phyloP scores from a whole-genome alignment of 1,140 invertebrate genomes.

The Anthonomus grandis region DNA sequence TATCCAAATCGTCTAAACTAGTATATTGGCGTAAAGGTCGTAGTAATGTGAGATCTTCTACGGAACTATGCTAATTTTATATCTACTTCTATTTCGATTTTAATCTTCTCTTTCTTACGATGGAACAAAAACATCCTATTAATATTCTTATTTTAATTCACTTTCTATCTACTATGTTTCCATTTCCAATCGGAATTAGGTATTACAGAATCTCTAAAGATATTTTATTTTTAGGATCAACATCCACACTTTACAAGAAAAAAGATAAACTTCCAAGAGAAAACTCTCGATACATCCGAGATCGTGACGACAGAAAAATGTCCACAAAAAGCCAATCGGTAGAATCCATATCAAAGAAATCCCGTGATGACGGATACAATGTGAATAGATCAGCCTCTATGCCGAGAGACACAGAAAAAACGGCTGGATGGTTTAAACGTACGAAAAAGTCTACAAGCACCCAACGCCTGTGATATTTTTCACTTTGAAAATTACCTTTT shows the following conservation, averaged over 20 bases:
- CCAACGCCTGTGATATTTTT: constrained; percentile 38
- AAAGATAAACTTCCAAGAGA: constrained; percentile 48
- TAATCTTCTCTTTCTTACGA: no score
- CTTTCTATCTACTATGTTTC: no score
- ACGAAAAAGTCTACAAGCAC: constrained; percentile 51
- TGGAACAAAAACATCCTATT: no score
- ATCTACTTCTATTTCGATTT: no score
- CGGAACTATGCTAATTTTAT: no score
- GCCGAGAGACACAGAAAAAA: constrained; percentile 65
- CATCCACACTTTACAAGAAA: constrained; percentile 44
- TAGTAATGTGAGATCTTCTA: no score
- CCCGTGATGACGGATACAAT: constrained; percentile 46
- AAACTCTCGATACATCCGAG: constrained; percentile 50
- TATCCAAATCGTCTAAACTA: no score
- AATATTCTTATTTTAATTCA: no score
- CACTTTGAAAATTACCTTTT: no score
- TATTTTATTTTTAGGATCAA: constrained; percentile 33
- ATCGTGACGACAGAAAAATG: constrained; percentile 53
- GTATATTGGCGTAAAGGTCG: no score
- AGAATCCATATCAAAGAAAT: constrained; percentile 56
- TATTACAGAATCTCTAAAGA: no score
- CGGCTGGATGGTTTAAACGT: constrained; percentile 68
- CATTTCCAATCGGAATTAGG: no score
- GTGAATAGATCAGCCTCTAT: constrained; percentile 64
- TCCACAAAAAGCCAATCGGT: constrained; percentile 57